These are phyloP conservation scores for Endomychus coccineus DNA, from an alignment of 2,888 invertebrate genomes.

Conservation along the genomic window DNA sequence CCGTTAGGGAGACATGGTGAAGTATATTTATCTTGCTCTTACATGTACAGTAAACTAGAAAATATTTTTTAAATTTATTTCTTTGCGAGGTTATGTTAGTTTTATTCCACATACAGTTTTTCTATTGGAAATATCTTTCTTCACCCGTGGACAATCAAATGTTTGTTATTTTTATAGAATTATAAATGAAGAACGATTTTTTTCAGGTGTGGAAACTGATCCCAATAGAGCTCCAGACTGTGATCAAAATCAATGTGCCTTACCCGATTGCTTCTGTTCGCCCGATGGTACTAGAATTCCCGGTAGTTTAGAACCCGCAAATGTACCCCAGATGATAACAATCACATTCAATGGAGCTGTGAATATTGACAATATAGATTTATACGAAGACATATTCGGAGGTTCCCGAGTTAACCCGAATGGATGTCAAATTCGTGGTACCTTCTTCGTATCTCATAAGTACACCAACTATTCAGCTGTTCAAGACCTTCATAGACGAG, in stretches of 20 bases:
- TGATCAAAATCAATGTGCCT: slow-evolving; percentile 77
- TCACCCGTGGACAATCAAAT: too few relatives aligned
- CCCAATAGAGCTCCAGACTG: slow-evolving; percentile 90
- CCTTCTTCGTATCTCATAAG: slow-evolving; percentile 88
- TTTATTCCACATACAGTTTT: too few relatives aligned
- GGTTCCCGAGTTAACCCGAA: slow-evolving; percentile 80
- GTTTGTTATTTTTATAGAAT: too few relatives aligned
- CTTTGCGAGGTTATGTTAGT: too few relatives aligned
- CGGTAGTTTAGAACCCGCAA: slow-evolving; percentile 70
- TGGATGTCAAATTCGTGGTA: slow-evolving; percentile 81
- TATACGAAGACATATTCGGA: slow-evolving; percentile 85
- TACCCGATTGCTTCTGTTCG: slow-evolving; percentile 90
- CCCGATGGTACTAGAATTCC: slow-evolving; percentile 87
- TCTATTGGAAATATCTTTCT: too few relatives aligned
- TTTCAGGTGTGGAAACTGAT: slow-evolving; percentile 78
- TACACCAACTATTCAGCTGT: slow-evolving; percentile 87
- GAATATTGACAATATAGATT: slow-evolving; percentile 86
- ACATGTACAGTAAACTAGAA: too few relatives aligned
- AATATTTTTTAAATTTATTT: too few relatives aligned
- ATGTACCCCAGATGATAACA: slow-evolving; percentile 90
- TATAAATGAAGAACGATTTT: too few relatives aligned
- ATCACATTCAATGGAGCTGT: slow-evolving; percentile 89
- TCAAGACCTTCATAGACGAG: slow-evolving; percentile 80
- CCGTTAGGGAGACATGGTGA: too few relatives aligned
- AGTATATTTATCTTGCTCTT: too few relatives aligned